Conservation (phyloP, 2,113 vertebrate genomes). For the Dromiciops gliroides region DNA sequence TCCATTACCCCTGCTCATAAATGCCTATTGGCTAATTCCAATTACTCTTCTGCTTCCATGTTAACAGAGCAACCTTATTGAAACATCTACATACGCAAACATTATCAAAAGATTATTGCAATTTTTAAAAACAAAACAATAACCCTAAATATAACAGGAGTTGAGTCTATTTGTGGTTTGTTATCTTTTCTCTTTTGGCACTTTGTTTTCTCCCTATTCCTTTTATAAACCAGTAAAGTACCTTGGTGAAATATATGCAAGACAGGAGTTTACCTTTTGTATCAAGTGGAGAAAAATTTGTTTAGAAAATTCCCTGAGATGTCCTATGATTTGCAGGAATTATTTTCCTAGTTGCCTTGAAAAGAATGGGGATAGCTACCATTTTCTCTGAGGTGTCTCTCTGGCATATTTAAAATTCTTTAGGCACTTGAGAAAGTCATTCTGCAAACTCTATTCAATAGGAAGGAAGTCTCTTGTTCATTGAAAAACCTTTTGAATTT, state of each 20-base stretch:
- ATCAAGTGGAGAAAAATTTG: constrained; percentile 4
- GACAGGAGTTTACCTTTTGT: background rate
- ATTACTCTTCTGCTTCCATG: constrained; percentile 9
- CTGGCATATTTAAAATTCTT: constrained; percentile 23
- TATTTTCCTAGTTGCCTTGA: constrained; percentile 31
- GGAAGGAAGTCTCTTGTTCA: background rate
- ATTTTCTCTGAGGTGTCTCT: constrained; percentile 2
- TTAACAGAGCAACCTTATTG: background rate
- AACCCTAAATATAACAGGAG: constrained; percentile 36
- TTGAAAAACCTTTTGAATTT: constrained; percentile 15
- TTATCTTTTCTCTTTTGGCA: background rate
- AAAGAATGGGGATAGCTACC: background rate
- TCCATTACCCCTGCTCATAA: background rate
- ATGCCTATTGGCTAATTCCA: constrained; percentile 28
- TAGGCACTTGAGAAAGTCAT: background rate
- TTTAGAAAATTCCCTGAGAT: background rate
- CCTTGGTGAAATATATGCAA: background rate
- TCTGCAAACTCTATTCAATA: background rate
- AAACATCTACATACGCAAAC: constrained; percentile 37
- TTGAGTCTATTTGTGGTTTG: background rate
- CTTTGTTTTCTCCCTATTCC: constrained; percentile 49
- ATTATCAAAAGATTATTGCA: constrained; percentile 23
- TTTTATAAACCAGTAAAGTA: constrained; percentile 28
- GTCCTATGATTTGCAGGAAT: constrained; percentile 10
- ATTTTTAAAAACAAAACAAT: constrained; percentile 42